Evolutionary conservation across 2,113 vertebrate species (phyloP).

Genomic region (Etheostoma cragini): DNA sequence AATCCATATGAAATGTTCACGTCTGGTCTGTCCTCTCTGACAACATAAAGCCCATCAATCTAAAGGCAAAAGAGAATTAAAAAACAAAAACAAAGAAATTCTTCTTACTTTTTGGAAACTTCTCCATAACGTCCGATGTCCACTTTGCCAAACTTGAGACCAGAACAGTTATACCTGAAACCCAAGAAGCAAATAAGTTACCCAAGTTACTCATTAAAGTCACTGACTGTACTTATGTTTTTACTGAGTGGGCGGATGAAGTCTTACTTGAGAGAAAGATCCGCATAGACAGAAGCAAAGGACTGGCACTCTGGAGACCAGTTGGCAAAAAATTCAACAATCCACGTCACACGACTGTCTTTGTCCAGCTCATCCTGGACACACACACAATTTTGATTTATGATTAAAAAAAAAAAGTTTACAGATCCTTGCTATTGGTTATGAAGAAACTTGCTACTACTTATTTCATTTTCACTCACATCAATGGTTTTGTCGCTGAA

Average conservation of each 20-base stretch:
- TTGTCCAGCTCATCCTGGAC: conserved; percentile 93
- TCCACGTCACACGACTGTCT: conserved; percentile 91
- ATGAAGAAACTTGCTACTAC: neutral
- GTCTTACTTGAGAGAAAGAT: conserved; percentile 94
- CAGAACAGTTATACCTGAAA: conserved; percentile 91
- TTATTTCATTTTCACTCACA: conserved; percentile 80
- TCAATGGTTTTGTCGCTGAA: conserved; percentile 96
- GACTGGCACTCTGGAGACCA: conserved; percentile 98
- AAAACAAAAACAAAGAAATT: too few relatives aligned
- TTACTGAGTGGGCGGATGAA: neutral
- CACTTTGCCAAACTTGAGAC: conserved; percentile 95
- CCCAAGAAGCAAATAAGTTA: neutral
- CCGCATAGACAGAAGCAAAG: conserved; percentile 93
- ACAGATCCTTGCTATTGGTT: neutral
- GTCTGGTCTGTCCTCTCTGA: neutral
- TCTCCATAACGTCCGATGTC: conserved; percentile 95
- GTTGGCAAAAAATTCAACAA: conserved; percentile 96
- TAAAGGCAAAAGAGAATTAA: neutral
- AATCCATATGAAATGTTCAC: neutral
- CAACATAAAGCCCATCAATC: neutral
- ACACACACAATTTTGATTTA: neutral
- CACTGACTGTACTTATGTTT: accelerated
- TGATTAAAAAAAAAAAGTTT: neutral
- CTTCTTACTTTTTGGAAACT: conserved; percentile 88
- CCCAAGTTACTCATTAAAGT: too few relatives aligned